Conservation (phyloP, 2,888 invertebrate species). For the Nomada fabriciana region DNA sequence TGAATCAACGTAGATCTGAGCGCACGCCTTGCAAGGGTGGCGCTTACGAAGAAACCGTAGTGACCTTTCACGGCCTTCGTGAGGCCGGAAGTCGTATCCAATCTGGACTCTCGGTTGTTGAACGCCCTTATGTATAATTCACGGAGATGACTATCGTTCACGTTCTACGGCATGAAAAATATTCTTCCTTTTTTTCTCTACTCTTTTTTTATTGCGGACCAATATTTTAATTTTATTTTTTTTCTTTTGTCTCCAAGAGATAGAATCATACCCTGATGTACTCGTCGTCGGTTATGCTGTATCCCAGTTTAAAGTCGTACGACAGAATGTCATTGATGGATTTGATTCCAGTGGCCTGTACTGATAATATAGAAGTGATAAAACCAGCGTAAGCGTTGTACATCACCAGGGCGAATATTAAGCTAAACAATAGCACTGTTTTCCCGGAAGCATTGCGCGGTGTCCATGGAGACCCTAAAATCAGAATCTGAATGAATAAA, state of each 20-base stretch:
- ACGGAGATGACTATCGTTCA: constrained; percentile 85
- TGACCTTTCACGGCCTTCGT: constrained; percentile 85
- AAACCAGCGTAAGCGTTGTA: constrained; percentile 89
- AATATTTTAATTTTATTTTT: not conserved
- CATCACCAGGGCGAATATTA: constrained; percentile 87
- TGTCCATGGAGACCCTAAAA: constrained; percentile 87
- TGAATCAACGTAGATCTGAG: constrained; percentile 82
- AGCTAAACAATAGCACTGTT: constrained; percentile 86
- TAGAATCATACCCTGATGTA: constrained; percentile 86
- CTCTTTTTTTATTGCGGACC: not conserved
- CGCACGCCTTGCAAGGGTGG: constrained; percentile 86
- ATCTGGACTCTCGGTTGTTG: constrained; percentile 78
- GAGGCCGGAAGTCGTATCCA: constrained; percentile 84
- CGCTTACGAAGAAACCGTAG: constrained; percentile 88
- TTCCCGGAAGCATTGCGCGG: constrained; percentile 87
- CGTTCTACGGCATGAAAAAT: constrained; percentile 83
- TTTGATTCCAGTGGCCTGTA: constrained; percentile 86
- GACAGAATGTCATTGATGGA: constrained; percentile 87
- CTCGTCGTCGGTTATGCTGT: constrained; percentile 87
- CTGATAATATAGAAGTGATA: constrained; percentile 88
- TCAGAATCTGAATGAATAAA: not conserved
- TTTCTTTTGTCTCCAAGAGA: too few species aligned
- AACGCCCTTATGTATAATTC: constrained; percentile 85
- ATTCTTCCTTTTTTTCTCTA: not conserved
- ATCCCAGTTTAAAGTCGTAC: constrained; percentile 87